Conservation (phyloP, 1,140 invertebrate genomes). For the Trichonephila clavata region DNA sequence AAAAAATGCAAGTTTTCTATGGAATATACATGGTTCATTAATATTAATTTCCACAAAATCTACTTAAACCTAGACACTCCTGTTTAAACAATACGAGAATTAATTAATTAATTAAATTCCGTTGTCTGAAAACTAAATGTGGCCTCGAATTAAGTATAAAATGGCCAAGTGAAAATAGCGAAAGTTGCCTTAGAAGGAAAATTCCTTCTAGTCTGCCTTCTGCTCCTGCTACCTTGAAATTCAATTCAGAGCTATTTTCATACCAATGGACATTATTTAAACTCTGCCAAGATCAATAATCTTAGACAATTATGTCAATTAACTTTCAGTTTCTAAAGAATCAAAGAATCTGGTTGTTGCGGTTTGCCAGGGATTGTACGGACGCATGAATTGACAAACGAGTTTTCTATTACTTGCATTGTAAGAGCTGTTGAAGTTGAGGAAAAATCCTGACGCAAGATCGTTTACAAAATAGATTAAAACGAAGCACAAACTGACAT, state of each 20-base stretch:
- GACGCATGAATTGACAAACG: conserved; percentile 17
- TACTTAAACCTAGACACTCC: no score
- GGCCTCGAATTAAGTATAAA: background rate
- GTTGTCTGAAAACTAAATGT: background rate
- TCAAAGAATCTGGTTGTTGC: background rate
- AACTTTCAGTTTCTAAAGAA: conserved; percentile 61
- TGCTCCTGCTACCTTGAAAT: conserved; percentile 44
- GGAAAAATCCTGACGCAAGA: conserved; percentile 7
- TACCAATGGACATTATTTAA: conserved; percentile 23
- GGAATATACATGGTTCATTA: no score
- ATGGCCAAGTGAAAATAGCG: background rate
- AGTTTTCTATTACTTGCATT: conserved; percentile 2
- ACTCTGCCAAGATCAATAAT: conserved; percentile 34
- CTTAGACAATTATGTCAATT: conserved; percentile 49
- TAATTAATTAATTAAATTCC: background rate
- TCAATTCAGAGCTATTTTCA: background rate
- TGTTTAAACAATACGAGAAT: no score
- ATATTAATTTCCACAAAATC: no score
- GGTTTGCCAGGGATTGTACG: background rate
- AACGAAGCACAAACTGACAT: background rate
- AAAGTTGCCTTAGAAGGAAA: background rate
- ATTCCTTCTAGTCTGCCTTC: background rate
- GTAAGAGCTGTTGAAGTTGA: conserved; percentile 4
- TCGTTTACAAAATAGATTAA: background rate
- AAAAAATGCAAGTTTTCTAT: no score